Percentiles rank a stretch among this genome's conserved stretches.
phyloP scores from a whole-genome alignment of 1,140 invertebrate genomes.

The Brachionus asplanchnoidis region DNA sequence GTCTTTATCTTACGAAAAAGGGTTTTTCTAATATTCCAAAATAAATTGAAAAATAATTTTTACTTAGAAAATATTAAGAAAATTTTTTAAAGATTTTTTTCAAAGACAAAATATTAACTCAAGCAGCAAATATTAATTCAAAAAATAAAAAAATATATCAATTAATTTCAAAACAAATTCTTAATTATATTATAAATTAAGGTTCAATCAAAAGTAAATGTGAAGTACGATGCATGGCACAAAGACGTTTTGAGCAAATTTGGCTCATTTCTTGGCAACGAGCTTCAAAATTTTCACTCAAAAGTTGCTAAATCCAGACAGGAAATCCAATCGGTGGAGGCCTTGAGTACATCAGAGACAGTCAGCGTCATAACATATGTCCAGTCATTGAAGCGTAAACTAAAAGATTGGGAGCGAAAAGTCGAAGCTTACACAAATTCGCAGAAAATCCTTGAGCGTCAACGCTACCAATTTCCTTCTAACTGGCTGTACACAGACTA shows the following conservation, averaged over 20 bases:
- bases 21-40: too few relatives aligned
- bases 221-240: slow-evolving; percentile 99
- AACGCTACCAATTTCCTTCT: slow-evolving; percentile 92
- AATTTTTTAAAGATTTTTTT: too few relatives aligned
- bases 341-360: slow-evolving; percentile 93
- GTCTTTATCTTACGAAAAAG: too few relatives aligned
- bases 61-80: too few relatives aligned
- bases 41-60: too few relatives aligned
- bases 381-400: slow-evolving; percentile 89
- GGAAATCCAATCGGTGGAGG: slow-evolving; percentile 94
- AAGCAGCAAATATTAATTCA: too few relatives aligned
- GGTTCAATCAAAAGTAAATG: slow-evolving; percentile 87
- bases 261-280: slow-evolving; percentile 76
- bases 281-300: slow-evolving; percentile 89
- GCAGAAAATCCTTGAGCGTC: slow-evolving; percentile 90
- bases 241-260: slow-evolving; percentile 97
- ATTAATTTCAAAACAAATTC: too few relatives aligned
- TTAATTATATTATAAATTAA: neutral
- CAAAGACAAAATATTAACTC: too few relatives aligned
- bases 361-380: slow-evolving; percentile 98
- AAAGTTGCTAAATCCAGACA: slow-evolving; percentile 87
- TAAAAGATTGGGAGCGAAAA: slow-evolving; percentile 70
- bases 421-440: slow-evolving; percentile 71
- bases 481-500: slow-evolving; percentile 97
- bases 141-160: too few relatives aligned